Percentiles rank a stretch among this genome's conserved stretches.
Evolutionary conservation across 2,113 vertebrate genomes (phyloP).

Genomic region (Amblyopsis rosae): DNA sequence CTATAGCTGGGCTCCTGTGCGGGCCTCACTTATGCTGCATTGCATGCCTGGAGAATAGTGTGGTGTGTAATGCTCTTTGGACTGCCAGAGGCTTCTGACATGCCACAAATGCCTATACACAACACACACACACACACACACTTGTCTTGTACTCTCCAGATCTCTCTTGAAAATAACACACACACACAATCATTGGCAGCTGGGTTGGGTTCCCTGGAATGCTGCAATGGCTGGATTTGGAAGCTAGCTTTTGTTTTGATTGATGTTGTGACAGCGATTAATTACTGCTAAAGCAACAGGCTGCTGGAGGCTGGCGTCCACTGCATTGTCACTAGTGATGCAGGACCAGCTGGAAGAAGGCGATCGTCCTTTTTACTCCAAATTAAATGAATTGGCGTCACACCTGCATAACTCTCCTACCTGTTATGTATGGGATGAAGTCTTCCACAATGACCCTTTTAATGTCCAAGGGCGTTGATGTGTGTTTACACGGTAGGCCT

Average conservation of each 20-base stretch:
- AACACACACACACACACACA: conserved; percentile 1
- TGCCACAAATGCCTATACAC: background rate
- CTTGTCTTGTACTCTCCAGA: background rate
- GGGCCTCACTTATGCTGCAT: background rate
- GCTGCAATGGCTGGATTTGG: conserved; percentile 49
- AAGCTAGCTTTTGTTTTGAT: conserved; percentile 59
- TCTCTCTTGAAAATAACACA: background rate
- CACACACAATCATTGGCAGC: conserved; percentile 39
- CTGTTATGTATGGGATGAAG: background rate
- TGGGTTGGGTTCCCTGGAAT: conserved; percentile 53
- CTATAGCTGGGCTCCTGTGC: conserved; percentile 1
- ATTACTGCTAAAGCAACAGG: conserved; percentile 64
- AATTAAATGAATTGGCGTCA: conserved; percentile 14
- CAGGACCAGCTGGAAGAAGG: conserved; percentile 32
- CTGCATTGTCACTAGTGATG: conserved; percentile 18
- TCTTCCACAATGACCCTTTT: background rate
- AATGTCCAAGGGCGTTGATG: background rate
- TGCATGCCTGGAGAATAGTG: background rate
- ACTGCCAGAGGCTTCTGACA: background rate
- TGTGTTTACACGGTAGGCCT: background rate
- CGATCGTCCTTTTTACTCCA: conserved; percentile 13
- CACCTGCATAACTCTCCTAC: background rate
- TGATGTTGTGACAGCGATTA: conserved; percentile 74
- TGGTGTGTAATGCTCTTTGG: background rate
- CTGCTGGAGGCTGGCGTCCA: conserved; percentile 54